Conservation (phyloP, 2,888 invertebrate species). For the Gnatocerus cornutus region DNA sequence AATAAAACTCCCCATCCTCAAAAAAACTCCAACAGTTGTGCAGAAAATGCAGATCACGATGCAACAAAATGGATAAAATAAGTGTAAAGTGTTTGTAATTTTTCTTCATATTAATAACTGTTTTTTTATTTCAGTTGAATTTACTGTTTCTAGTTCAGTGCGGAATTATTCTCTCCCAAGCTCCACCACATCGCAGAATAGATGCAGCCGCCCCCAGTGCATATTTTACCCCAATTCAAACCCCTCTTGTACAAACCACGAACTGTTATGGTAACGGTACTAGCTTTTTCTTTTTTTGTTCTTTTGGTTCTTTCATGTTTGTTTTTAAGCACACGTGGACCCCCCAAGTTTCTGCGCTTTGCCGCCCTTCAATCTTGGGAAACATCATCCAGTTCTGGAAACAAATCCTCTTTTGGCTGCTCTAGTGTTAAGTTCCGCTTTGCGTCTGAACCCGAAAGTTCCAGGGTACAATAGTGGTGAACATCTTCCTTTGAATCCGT, state of each 20-base stretch:
- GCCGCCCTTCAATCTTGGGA: conserved; percentile 6
- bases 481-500: conserved; percentile 75
- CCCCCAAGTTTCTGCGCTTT: conserved; percentile 12
- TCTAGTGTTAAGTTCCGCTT: conserved; percentile 61
- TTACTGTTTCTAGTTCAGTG: not conserved
- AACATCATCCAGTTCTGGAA: conserved; percentile 10
- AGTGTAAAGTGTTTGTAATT: not conserved
- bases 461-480: conserved; percentile 73
- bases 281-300: not conserved
- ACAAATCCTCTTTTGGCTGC: conserved; percentile 65
- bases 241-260: not conserved
- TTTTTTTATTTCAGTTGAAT: not conserved
- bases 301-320: not conserved
- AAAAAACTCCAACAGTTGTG: not conserved
- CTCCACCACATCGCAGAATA: not conserved
- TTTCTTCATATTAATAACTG: not conserved
- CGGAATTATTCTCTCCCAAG: not conserved
- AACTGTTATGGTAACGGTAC: conserved; percentile 12
- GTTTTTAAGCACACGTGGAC: conserved; percentile 10
- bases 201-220: not conserved
- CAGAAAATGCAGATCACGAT: not conserved
- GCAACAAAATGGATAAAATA: not conserved
- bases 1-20: not conserved
- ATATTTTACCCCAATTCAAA: not conserved
- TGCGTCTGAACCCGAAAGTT: conserved; percentile 60